Evolutionary conservation across 1,140 invertebrate species (phyloP), one percentile per base, ranked within the genome.

Genomic region (Pemphigus obesinymphae): DNA sequence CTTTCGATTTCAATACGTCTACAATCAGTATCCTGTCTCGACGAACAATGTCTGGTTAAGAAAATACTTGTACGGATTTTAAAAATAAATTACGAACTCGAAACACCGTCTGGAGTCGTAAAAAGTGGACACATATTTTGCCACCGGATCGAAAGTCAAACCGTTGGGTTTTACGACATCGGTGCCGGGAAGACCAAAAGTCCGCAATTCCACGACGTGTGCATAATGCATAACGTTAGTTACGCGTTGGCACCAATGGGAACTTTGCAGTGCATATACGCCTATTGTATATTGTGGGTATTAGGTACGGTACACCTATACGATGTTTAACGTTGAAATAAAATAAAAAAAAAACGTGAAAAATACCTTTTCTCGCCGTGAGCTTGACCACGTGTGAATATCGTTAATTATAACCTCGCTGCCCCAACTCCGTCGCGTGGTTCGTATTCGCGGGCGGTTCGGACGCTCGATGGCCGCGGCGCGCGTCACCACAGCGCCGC

Each of bases 321-420:
- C 4, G 8, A 6, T 34, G 23, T 63, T 63, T 31, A n/a, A 20
- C 34, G 34, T 4, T n/a, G n/a, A n/a, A n/a, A n/a, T 29, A n/a
- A 34, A 37, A 66, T 2, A 40, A 29, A 45, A 17, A 70, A 40
- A 45, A 70, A 45, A 15, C 48, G 45, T 37, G 29, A 70, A 43
- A 70, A 43, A 70, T 45, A 45, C 40, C 23, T 45, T 15, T 70
- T 70, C 40, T 70, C 13, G n/a, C 34, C 29, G 29, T 3, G 7
- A 8, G 11, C n/a, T 58, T 58, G 53, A 78, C 75, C 50, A 78
- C 75, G 75, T 78, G 75, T 78, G 75, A 78, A 78, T 58, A 58
- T 78, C 48, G 75, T 78, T 78, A 78, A 78, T 78, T 78, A 78
- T 78, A 70, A 68, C 34, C 66, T 11, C 34, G 20, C n/a, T 37